A percentile compares a stretch with the other conserved stretches of the same genome.
phyloP scores from a whole-genome alignment of 2,888 invertebrate species.

The Tryphoninae sp. region DNA sequence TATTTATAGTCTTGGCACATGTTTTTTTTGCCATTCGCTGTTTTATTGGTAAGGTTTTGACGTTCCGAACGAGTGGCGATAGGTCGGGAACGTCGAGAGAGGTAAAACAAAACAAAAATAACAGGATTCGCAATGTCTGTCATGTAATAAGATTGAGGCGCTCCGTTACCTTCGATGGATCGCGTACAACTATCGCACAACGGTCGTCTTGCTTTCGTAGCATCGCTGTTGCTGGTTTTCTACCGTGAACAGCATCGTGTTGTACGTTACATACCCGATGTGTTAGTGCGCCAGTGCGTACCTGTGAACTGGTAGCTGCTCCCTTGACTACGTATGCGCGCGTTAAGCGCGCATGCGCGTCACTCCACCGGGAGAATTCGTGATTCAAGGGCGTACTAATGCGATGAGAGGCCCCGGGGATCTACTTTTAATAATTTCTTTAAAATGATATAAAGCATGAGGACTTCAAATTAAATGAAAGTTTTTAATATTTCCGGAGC shows the following conservation, averaged over 20 bases:
- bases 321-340: constrained; percentile 51
- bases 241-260: constrained; percentile 52
- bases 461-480: no score
- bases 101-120: neutral
- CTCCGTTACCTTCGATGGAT: constrained; percentile 63
- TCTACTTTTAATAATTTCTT: neutral
- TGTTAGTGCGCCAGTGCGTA: constrained; percentile 17
- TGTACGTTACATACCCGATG: constrained; percentile 37
- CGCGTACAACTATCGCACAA: constrained; percentile 66
- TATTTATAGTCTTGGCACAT: constrained; percentile 20
- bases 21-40: neutral
- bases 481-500: no score
- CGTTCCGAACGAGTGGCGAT: neutral
- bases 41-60: neutral
- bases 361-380: constrained; percentile 29
- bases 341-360: constrained; percentile 58
- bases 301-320: constrained; percentile 17
- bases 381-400: constrained; percentile 39
- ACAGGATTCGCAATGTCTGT: constrained; percentile 9
- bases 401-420: constrained; percentile 28
- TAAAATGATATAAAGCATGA: no score
- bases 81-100: neutral
- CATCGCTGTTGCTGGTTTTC: constrained; percentile 36
- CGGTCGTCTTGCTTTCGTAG: constrained; percentile 46
- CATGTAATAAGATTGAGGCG: neutral